phyloP scores from a whole-genome alignment of 2,113 vertebrate species.

The Crotalus helleri region DNA sequence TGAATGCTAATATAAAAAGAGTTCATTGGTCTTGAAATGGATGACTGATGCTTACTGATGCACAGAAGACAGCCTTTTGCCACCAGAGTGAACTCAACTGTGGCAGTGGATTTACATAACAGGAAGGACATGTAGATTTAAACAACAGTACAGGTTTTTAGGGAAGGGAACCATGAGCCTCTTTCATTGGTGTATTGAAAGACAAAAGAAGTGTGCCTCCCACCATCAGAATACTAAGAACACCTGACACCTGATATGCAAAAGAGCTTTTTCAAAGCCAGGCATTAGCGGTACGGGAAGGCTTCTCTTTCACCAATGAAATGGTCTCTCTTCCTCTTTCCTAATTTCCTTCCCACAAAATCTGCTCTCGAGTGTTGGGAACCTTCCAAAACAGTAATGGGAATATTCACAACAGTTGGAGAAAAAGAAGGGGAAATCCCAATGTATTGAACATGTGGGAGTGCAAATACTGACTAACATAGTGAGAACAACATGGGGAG shows the following conservation, averaged over 20 bases:
- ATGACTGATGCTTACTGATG: conserved; percentile 8
- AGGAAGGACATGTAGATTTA: neutral
- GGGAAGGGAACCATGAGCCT: neutral
- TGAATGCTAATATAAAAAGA: neutral
- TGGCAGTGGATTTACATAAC: neutral
- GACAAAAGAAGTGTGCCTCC: neutral
- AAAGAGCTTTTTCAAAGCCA: neutral
- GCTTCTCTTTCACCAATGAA: neutral
- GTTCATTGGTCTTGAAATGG: neutral
- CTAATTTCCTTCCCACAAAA: neutral
- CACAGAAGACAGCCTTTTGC: neutral
- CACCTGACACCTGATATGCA: neutral
- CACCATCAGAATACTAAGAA: neutral
- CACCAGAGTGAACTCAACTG: conserved; percentile 4
- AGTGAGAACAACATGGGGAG: neutral
- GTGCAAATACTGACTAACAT: neutral
- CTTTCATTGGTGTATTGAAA: neutral
- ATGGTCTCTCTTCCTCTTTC: neutral
- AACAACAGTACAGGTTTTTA: neutral
- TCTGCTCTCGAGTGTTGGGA: neutral
- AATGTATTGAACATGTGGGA: neutral
- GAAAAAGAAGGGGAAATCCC: neutral
- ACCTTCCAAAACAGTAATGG: neutral
- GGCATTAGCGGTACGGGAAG: neutral
- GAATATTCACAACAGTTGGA: neutral